Base-by-base conservation (phyloP, 1,140 invertebrate genomes). In the Dermatophagoides farinae region DNA sequence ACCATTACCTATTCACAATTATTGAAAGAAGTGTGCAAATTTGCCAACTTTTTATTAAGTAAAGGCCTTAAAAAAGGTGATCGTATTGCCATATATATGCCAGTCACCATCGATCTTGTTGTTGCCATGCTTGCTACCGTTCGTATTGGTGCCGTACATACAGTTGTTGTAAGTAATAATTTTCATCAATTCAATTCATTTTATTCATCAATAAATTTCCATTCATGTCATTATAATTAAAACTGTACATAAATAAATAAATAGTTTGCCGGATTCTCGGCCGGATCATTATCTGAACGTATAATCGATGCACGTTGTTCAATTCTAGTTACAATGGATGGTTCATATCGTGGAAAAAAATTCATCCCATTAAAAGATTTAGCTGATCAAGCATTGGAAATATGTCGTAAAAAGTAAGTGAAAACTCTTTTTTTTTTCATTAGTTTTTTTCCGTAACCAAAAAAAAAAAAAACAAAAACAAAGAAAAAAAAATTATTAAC, bases 51-150 rank as follows among this genome's bases (percentile, higher is more conserved):
- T 1, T 76, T 95, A 57, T 66, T 61, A 50, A 62, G 37, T 22
- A 61, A 66, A 64, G 66, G 65, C 22, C 62, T 79, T 2, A 70
- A 73, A 61, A 92, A 90, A 72, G 92, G 92, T 0, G 91, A 97
- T 69, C 76, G 88, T 11, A 89, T 97, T 5, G 85, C 88, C 14
- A 83, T 97, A 64, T 98, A 97, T 70, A 95, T 98, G 88, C 93
- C 93, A 12, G 97, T 97, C 89, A 85, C 97, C 47, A 70, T 90
- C 57, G 91, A 97, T 74, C 75, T 91, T n/a, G 81, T 89, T 0
- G 79, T 97, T n/a, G 82, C 86, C 10, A 90, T 97, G 85, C 74
- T 98, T 52, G 91, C 91, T 0, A 97, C 92, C 71, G 83, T 88
- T 6, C 79, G 79, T 61, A 89, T 97, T 65, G 93, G 93, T 1